A percentile compares a stretch with the other conserved stretches of the same genome.
Conservation (phyloP, 2,113 vertebrate species). For the Trematomus loennbergii region DNA sequence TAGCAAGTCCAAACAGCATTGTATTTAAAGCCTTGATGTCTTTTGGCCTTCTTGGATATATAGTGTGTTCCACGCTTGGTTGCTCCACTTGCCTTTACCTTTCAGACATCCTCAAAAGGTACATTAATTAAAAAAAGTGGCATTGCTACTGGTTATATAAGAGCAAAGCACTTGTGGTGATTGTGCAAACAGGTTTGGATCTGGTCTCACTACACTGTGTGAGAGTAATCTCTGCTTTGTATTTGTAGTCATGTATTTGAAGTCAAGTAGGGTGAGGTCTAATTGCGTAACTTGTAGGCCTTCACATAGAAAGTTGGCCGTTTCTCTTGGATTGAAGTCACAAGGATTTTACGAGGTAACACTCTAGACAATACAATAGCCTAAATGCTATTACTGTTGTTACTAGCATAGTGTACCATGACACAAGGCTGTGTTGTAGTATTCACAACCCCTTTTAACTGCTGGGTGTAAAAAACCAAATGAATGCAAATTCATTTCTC, state of each 20-base stretch:
- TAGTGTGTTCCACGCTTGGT: not conserved
- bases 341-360: not conserved
- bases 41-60: not conserved
- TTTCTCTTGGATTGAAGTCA: too few relatives aligned
- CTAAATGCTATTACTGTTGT: not conserved
- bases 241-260: constrained; percentile 29
- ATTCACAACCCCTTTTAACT: not conserved
- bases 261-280: constrained; percentile 29
- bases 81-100: not conserved
- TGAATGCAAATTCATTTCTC: not conserved
- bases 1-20: not conserved
- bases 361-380: not conserved
- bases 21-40: not conserved
- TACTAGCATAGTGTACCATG: not conserved
- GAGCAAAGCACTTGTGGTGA: not conserved
- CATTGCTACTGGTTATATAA: constrained; percentile 14
- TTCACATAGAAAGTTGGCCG: not conserved
- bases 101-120: too few relatives aligned
- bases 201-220: not conserved
- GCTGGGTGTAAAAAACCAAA: not conserved
- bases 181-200: constrained; percentile 60
- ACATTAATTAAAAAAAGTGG: too few relatives aligned
- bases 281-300: constrained; percentile 2
- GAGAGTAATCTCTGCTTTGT: constrained; percentile 39
- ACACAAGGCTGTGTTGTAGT: not conserved